Percentiles rank a stretch among this genome's conserved stretches.
Evolutionary conservation across 2,888 invertebrate genomes (phyloP).

Genomic region (Drosophila hamatofila): DNA sequence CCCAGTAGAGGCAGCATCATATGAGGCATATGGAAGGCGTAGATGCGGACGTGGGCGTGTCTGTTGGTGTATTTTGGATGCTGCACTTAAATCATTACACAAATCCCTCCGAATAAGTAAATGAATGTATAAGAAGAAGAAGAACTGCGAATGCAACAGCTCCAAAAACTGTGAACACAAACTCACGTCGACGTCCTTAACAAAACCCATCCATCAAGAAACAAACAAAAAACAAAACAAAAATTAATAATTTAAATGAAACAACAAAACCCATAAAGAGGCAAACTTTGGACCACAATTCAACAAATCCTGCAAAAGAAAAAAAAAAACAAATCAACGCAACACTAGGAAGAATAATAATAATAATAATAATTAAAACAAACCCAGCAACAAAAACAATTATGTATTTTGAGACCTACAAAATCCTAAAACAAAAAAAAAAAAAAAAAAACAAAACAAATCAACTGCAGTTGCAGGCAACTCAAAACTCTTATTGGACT

Average conservation of each 20-base stretch:
- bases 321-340: conserved; percentile 57
- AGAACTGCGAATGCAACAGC: conserved; percentile 18
- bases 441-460: conserved; percentile 67
- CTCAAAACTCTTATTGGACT: conserved; percentile 82
- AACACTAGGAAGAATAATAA: conserved; percentile 32
- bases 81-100: conserved; percentile 61
- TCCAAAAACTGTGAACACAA: conserved; percentile 18
- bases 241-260: conserved; percentile 25
- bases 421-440: conserved; percentile 45
- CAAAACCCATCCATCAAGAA: conserved; percentile 36
- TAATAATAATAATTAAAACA: conserved; percentile 14
- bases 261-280: conserved; percentile 68
- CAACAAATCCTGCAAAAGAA: conserved; percentile 67
- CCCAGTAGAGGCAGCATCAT: conserved; percentile 74
- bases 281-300: conserved; percentile 80
- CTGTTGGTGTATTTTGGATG: conserved; percentile 8
- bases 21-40: conserved; percentile 52
- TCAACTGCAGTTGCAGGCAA: conserved; percentile 83
- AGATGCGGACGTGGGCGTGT: conserved; percentile 37
- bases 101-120: conserved; percentile 77
- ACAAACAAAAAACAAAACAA: conserved; percentile 30
- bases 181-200: conserved; percentile 37
- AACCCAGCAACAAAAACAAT: conserved; percentile 51
- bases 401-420: conserved; percentile 66
- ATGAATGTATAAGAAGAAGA: conserved; percentile 42